A percentile compares a stretch with the other conserved stretches of the same genome.
Evolutionary conservation across 2,113 vertebrate genomes (phyloP).

Genomic region (Philantomba maxwellii): DNA sequence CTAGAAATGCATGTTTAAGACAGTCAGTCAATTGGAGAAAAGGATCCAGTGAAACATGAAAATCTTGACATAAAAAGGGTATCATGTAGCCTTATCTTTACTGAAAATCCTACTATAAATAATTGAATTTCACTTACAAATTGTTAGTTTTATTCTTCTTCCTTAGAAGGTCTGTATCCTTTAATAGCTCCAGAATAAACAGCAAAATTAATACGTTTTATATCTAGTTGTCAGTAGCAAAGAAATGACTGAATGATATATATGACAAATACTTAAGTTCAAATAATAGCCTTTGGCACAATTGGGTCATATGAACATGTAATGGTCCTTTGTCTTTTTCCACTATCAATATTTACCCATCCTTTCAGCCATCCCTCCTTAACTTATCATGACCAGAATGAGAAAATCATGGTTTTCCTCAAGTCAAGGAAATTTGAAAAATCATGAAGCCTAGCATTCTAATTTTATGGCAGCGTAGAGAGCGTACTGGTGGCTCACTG

Average conservation of each 20-base stretch:
- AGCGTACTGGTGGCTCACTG: not conserved
- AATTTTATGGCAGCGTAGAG: not conserved
- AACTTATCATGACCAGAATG: not conserved
- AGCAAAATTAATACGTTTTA: not conserved
- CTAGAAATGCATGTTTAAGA: not conserved
- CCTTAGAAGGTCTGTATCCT: not conserved
- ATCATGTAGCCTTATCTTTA: not conserved
- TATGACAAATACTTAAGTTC: not conserved
- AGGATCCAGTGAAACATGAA: not conserved
- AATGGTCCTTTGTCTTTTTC: not conserved
- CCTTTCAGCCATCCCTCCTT: not conserved
- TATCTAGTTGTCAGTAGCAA: not conserved
- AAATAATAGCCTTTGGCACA: not conserved
- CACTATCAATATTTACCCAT: not conserved
- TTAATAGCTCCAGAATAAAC: not conserved
- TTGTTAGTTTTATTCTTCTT: not conserved
- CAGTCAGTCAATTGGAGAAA: not conserved
- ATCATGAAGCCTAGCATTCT: not conserved
- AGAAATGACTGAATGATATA: not conserved
- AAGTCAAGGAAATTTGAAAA: not conserved
- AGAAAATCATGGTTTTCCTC: not conserved
- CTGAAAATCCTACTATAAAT: not conserved
- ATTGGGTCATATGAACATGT: not conserved
- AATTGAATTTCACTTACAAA: not conserved
- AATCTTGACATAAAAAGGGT: not conserved